Conservation (phyloP, 2,888 invertebrate species). For the Nephrotoma guestfalica region DNA sequence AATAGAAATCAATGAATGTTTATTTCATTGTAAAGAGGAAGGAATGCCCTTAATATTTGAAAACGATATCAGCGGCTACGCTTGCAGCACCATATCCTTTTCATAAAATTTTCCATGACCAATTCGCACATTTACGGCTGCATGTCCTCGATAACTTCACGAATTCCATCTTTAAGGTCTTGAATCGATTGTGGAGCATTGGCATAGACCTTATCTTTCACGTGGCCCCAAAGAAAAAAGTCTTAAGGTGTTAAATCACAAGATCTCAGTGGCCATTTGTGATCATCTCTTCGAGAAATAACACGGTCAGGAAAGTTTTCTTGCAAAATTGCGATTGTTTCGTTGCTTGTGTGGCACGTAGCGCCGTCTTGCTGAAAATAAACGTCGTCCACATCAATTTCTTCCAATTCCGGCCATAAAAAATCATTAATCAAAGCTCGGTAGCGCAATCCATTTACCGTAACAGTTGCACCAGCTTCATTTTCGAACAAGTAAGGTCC, state of each 20-base stretch:
- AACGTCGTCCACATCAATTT: constrained; percentile 1
- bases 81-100: too few species aligned
- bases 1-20: too few species aligned
- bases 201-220: not conserved
- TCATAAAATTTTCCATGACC: too few species aligned
- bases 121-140: too few species aligned
- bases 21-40: too few species aligned
- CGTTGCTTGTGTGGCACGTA: constrained; percentile 3
- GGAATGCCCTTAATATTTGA: too few species aligned
- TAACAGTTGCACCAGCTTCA: too few species aligned
- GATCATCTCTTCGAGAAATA: not conserved
- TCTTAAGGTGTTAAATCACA: not conserved
- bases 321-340: not conserved
- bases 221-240: not conserved
- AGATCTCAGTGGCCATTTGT: not conserved
- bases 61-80: too few species aligned
- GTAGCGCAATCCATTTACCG: too few species aligned
- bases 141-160: too few species aligned
- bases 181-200: not conserved
- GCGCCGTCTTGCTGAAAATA: constrained; percentile 2
- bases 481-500: too few species aligned
- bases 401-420: constrained; percentile 1
- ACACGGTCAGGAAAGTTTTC: not conserved
- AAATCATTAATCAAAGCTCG: not conserved
- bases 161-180: too few species aligned